These are phyloP conservation scores for Zoanthus solanderi DNA, from an alignment of 92 coral and sea anemone genomes.

Conservation along the genomic window DNA sequence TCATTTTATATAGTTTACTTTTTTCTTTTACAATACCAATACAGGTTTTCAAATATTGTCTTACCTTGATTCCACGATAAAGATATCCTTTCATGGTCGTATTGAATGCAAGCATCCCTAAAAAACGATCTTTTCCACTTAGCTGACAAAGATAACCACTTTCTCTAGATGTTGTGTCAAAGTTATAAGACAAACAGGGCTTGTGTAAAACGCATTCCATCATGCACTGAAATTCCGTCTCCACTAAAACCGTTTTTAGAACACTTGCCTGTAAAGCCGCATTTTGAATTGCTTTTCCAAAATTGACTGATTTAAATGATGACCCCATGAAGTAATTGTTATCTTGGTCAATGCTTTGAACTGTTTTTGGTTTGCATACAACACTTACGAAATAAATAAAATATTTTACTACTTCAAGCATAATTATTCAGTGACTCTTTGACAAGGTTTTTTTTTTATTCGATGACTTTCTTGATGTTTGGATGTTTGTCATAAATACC, in stretches of 20 bases:
- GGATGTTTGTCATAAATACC: not conserved
- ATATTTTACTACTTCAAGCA: not conserved
- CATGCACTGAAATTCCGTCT: constrained; percentile 23
- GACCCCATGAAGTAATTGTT: not conserved
- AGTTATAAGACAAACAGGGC: constrained; percentile 18
- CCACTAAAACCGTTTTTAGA: not conserved
- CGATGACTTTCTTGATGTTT: not conserved
- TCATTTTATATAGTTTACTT: too few species aligned
- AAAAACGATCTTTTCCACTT: constrained; percentile 6
- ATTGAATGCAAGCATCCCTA: not conserved
- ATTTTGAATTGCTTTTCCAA: constrained; percentile 21
- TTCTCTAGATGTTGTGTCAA: not conserved
- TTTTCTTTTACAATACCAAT: too few species aligned
- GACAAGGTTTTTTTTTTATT: not conserved
- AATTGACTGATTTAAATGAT: not conserved
- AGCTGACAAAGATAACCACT: constrained; percentile 1
- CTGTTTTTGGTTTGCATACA: not conserved
- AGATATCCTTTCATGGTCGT: not conserved
- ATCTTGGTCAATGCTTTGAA: not conserved
- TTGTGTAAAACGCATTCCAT: constrained; percentile 22
- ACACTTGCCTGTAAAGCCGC: not conserved
- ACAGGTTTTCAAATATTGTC: too few species aligned
- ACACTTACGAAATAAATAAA: not conserved
- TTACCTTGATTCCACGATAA: constrained; percentile 21
- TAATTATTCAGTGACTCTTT: not conserved